Evolutionary conservation across 2,888 invertebrate species (phyloP), one percentile per base, ranked within the genome.

Genomic region (Pinctada fucata): DNA sequence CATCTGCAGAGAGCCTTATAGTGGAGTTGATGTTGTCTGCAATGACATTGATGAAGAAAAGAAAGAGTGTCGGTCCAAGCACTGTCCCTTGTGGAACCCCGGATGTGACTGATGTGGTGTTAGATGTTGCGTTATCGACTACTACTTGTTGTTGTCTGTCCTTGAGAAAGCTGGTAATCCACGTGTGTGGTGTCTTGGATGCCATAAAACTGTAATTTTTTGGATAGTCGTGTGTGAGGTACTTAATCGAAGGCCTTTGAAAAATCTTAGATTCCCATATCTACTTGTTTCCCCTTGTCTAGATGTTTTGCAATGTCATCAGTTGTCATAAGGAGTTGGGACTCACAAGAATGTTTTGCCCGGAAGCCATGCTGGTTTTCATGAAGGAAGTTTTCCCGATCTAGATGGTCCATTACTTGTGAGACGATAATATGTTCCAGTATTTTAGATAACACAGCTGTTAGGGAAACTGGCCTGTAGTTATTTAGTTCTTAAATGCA

Each of bases 301-400:
- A 79, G 68, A 47, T 50, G 13, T 68, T 74, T 75, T 4, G 76
- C 48, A 13, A 77, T 79, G 74, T 75, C 77, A 45, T 81, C 75
- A 31, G 79, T 79, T 74, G 81, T 72, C 69, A 84, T 63, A 50
- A 83, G 48, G 75, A 84, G 47, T 76, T 84, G 70, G 78, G 84
- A 68, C 52, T 80, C 77, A 76, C 82, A 66, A 47, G 71, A 67
- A 5, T 70, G 0, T 10, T 71, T 50, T 8, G 49, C 45, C 31
- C 71, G 2, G 47, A 80, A 67, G 47, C 82, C 76, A 71, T 79
- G 78, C 75, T 82, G 77, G 58, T 77, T 77, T 64, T 76, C 72
- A 66, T 75, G 70, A 3, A 81, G 48, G 8, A 81, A 77, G 68
- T 72, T 81, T 13, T 81, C 52, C 2, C 3, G 8, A 58, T 79